Percentiles rank a stretch among this genome's conserved stretches.
Conservation (phyloP, 92 coral and sea anemone genomes). For the Heliopora coerulea region DNA sequence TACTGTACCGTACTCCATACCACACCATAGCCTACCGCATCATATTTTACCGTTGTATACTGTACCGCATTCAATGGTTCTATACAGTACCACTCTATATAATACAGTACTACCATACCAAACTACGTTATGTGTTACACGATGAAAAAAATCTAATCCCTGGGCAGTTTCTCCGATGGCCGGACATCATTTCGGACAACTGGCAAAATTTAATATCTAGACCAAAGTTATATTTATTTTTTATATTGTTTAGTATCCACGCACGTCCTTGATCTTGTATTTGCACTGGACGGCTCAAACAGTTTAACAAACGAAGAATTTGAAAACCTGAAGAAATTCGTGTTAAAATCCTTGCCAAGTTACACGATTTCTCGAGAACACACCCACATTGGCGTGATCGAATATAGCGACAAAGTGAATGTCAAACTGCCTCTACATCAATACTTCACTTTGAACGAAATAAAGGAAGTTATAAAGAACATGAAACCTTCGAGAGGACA, state of each 20-base stretch:
- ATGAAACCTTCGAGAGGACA: slow-evolving; percentile 54
- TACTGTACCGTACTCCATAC: not conserved
- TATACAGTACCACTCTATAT: no score
- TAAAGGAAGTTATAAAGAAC: slow-evolving; percentile 56
- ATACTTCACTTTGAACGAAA: slow-evolving; percentile 47
- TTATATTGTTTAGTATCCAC: slow-evolving; percentile 35
- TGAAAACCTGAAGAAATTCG: slow-evolving; percentile 61
- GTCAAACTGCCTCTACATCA: slow-evolving; percentile 62
- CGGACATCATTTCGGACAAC: no score
- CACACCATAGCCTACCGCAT: no score
- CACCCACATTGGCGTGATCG: slow-evolving; percentile 67
- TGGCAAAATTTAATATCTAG: no score
- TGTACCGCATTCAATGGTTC: no score
- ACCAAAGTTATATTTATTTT: not conserved
- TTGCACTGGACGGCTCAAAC: slow-evolving; percentile 80
- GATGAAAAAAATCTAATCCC: no score
- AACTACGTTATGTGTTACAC: no score
- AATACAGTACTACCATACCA: no score
- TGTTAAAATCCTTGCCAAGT: slow-evolving; percentile 48
- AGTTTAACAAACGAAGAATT: slow-evolving; percentile 59
- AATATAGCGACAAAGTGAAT: slow-evolving; percentile 63
- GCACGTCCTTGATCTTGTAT: slow-evolving; percentile 69
- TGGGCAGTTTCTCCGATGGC: no score
- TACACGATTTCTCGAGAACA: slow-evolving; percentile 63
- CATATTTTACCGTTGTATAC: no score